Base-by-base conservation (phyloP, 2,797 vertebrate species). In the Lagocephalus sceleratus region DNA sequence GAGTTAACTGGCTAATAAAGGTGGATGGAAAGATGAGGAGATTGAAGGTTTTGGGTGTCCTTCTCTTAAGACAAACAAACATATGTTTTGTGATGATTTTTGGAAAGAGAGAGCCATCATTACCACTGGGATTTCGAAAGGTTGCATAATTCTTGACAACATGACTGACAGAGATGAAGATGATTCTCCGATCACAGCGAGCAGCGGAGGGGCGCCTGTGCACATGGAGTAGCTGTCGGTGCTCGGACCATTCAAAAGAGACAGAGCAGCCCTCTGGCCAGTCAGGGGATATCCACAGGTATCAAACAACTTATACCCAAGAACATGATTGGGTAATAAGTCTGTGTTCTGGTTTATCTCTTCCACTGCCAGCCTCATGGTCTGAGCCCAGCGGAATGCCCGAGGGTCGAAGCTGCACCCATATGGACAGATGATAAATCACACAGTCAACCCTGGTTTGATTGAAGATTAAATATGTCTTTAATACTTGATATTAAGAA, bases 301-400 rank as follows among this genome's bases (percentile, higher is more conserved):
- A 70, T 92, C 91, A 74, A 89, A 90, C 22, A 91, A 91, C 77
- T 85, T 88, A 66, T 90, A 92, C 3, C 91, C 90, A 32, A 92
- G 70, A 2, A 79, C 90, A 46, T 79, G 55, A 62, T 88, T 86
- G 2, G 82, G 80, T 55, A 92, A 60, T 5, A 92, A 51, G 25
- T 84, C 55, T 4, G 23, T 26, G 46, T 63, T 83, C 17, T 79
- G 77, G 60, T 92, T 92, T 56, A 91, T 88, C 77, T 91, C 84
- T 48, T 89, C 87, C 48, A 90, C 78, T 35, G 90, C 88, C 58
- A 90, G 78, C 60, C 86, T 88, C 90, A 92, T 87, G 0, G 87
- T 84, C 62, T 88, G 80, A 42, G 79, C 86, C 90, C 89, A 91
- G 40, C 90, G 87, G 61, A 91, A 91, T 49, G 89, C 83, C 53